A percentile compares a stretch with the other conserved stretches of the same genome.
These are phyloP conservation scores for Chitala chitala DNA, from an alignment of 2,113 vertebrate species.

Conservation along the genomic window DNA sequence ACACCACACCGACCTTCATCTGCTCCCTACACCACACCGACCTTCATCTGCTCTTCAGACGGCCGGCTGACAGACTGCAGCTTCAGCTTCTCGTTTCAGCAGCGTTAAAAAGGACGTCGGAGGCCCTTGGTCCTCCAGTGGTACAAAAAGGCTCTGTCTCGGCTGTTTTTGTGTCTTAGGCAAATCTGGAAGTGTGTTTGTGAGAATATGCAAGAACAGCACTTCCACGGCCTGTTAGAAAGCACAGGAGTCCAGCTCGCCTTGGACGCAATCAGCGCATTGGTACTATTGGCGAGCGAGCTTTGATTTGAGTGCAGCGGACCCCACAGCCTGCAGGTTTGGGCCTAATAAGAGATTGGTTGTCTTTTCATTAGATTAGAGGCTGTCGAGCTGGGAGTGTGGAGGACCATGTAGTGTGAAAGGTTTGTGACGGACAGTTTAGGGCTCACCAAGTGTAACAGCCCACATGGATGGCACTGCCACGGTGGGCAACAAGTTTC, in stretches of 20 bases:
- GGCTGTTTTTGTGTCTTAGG: background rate
- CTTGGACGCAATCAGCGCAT: background rate
- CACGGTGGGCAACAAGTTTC: background rate
- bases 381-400: background rate
- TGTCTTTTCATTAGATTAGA: conserved; percentile 6
- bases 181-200: background rate
- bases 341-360: conserved; percentile 14
- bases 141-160: background rate
- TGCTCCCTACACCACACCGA: no score
- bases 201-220: background rate
- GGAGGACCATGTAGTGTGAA: background rate
- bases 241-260: background rate
- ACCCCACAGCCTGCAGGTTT: background rate
- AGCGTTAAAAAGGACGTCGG: background rate
- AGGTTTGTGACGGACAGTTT: background rate
- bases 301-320: background rate
- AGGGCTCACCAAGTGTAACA: background rate
- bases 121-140: background rate
- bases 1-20: background rate
- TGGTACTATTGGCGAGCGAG: background rate
- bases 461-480: background rate
- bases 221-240: background rate
- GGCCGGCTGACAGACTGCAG: background rate
- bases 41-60: background rate
- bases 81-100: no score